These are phyloP conservation scores for Camelus dromedarius DNA, from an alignment of 2,113 vertebrate genomes.

Conservation along the genomic window DNA sequence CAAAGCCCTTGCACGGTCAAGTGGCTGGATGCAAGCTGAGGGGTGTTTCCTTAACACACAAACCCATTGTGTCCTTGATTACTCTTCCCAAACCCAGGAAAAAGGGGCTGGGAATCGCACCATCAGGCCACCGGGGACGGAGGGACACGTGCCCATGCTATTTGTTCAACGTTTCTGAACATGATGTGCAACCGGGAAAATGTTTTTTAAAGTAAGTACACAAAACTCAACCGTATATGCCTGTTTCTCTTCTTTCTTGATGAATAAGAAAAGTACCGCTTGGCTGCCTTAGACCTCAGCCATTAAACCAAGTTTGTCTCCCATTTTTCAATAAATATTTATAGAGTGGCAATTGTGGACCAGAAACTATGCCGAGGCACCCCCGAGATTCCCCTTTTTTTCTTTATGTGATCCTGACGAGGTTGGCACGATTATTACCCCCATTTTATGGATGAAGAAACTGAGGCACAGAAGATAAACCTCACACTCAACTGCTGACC, in stretches of 20 bases:
- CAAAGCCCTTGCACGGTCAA: neutral
- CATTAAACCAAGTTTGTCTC: neutral
- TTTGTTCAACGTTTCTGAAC: conserved; percentile 73
- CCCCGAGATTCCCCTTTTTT: neutral
- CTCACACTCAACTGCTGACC: neutral
- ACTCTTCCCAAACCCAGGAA: conserved; percentile 79
- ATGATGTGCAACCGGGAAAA: conserved; percentile 71
- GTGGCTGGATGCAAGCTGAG: conserved; percentile 65
- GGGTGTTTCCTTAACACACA: conserved; percentile 82
- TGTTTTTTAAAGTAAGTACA: conserved; percentile 75
- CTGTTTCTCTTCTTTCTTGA: neutral
- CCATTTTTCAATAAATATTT: neutral
- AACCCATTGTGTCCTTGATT: conserved; percentile 79
- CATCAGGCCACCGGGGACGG: conserved; percentile 75
- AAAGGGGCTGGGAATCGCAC: conserved; percentile 78
- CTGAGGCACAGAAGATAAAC: neutral
- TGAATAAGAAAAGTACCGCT: neutral
- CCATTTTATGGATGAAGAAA: conserved; percentile 21
- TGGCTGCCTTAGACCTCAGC: conserved; percentile 11
- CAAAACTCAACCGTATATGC: conserved; percentile 73
- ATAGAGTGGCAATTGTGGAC: neutral
- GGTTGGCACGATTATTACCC: neutral
- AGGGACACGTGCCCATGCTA: conserved; percentile 76
- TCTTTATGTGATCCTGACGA: neutral
- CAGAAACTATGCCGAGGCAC: neutral